phyloP scores from a whole-genome alignment of 2,113 vertebrate species.

The Grus americana region DNA sequence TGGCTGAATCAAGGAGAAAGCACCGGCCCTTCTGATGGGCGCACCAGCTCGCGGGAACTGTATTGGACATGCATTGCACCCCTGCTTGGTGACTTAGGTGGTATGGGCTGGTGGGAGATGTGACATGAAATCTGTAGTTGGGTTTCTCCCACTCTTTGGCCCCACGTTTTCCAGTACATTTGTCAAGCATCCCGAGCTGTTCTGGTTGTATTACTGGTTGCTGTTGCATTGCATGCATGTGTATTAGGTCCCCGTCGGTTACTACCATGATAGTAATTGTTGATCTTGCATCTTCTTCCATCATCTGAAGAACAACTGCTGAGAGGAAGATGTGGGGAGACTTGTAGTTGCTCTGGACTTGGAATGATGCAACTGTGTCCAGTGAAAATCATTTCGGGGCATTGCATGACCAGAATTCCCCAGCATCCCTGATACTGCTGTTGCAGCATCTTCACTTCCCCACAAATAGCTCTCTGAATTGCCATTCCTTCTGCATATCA shows the following conservation, averaged over 20 bases:
- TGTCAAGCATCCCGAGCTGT: not conserved
- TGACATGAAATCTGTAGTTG: not conserved
- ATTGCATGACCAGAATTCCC: not conserved
- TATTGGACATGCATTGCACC: fast-evolving
- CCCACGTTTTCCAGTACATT: not conserved
- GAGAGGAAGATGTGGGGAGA: not conserved
- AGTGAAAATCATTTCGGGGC: not conserved
- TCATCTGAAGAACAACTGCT: not conserved
- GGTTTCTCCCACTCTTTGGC: not conserved
- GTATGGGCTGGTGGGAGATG: not conserved
- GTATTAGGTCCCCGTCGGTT: not conserved
- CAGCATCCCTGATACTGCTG: not conserved
- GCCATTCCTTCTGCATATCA: not conserved
- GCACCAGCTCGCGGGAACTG: not conserved
- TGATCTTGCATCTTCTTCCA: not conserved
- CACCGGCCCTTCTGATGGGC: not conserved
- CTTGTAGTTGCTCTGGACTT: fast-evolving
- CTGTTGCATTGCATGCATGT: not conserved
- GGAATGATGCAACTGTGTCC: not conserved
- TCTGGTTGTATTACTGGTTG: not conserved
- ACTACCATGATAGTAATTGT: not conserved
- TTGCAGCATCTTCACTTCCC: not conserved
- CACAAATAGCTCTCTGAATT: not conserved
- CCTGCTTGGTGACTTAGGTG: not conserved
- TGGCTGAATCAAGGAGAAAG: not conserved